Conservation (phyloP, 2,888 invertebrate genomes). For the Seira sanloemensis region DNA sequence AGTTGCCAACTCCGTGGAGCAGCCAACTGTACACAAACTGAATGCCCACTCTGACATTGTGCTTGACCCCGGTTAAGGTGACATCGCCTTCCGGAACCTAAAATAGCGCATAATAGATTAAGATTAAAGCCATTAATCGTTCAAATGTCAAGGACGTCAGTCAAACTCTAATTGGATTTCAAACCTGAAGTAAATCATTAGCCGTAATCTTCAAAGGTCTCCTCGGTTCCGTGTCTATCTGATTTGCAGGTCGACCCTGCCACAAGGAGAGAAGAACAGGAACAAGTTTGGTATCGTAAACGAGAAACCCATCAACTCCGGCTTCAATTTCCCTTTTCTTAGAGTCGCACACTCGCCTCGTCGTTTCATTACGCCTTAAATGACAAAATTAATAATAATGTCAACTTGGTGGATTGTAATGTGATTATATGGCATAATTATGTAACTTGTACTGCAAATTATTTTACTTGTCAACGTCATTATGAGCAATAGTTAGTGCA, state of each 20-base stretch:
- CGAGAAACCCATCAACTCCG: constrained; percentile 84
- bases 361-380: constrained; percentile 45
- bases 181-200: constrained; percentile 77
- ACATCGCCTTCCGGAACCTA: constrained; percentile 81
- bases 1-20: constrained; percentile 81
- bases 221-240: constrained; percentile 77
- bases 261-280: constrained; percentile 79
- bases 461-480: constrained; percentile 74
- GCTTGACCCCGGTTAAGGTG: constrained; percentile 80
- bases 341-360: constrained; percentile 74
- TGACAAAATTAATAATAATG: no score
- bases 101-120: neutral
- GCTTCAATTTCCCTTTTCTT: constrained; percentile 79
- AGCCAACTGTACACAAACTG: constrained; percentile 84
- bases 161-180: no score
- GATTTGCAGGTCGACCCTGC: constrained; percentile 77
- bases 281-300: constrained; percentile 80
- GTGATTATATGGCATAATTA: no score
- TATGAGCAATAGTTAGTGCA: constrained; percentile 78
- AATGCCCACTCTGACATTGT: constrained; percentile 82
- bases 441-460: no score
- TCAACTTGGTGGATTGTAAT: no score
- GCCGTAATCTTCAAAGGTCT: constrained; percentile 76
- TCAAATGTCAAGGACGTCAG: no score
- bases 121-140: no score